Evolutionary conservation across 1,140 invertebrate genomes (phyloP).

Genomic region (honey bee (Apis mellifera)): Amel_HAv3.1 CM009931.2:24040001-24040500

Average conservation of each 20-base stretch:
- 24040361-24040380: constrained; percentile 12
- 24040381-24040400: constrained; percentile 9
- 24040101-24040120: constrained; percentile 48
- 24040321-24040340: constrained; percentile 25
- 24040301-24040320: neutral
- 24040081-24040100: constrained; percentile 28
- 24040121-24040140: constrained; percentile 32
- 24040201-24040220: constrained; percentile 8
- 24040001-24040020: constrained; percentile 63
- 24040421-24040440: no score
- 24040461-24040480: neutral
- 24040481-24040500: no score
- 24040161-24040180: neutral
- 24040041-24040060: constrained; percentile 63
- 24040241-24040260: neutral
- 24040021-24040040: constrained; percentile 60
- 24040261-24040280: neutral
- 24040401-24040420: neutral
- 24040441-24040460: neutral
- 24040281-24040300: neutral
- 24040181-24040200: neutral
- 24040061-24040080: constrained; percentile 56
- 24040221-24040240: constrained; percentile 19
- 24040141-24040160: constrained; percentile 38
- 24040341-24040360: constrained; percentile 4